Evolutionary conservation across 2,797 vertebrate genomes (phyloP).

Genomic region (Lepilemur septentrionalis): DNA sequence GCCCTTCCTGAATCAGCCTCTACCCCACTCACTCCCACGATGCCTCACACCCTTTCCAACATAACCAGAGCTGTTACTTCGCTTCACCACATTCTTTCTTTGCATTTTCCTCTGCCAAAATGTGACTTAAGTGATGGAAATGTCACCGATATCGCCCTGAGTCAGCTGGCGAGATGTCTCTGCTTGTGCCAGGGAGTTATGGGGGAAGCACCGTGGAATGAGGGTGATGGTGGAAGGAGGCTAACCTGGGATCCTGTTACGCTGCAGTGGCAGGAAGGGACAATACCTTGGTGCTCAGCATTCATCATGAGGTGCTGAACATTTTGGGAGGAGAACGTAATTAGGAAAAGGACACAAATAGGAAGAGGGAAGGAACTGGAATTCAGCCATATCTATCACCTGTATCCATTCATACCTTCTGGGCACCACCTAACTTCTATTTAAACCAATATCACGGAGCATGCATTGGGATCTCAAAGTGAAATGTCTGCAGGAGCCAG

Average conservation of each 20-base stretch:
- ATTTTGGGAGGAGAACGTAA: not conserved
- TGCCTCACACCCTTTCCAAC: not conserved
- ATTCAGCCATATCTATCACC: not conserved
- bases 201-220: not conserved
- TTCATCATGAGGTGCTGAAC: not conserved
- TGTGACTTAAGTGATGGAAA: not conserved
- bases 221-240: not conserved
- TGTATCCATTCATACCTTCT: not conserved
- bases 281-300: not conserved
- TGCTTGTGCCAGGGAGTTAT: not conserved
- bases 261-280: not conserved
- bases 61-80: not conserved
- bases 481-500: not conserved
- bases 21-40: not conserved
- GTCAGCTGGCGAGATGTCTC: not conserved
- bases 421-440: not conserved
- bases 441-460: not conserved
- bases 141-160: not conserved
- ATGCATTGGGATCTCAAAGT: not conserved
- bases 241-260: not conserved
- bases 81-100: not conserved
- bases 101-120: not conserved
- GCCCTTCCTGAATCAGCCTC: not conserved
- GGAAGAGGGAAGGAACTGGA: not conserved
- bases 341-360: not conserved